These are phyloP conservation scores for Rattus norvegicus DNA, from an alignment of 2,113 vertebrate species.

Conservation along the genomic window DNA sequence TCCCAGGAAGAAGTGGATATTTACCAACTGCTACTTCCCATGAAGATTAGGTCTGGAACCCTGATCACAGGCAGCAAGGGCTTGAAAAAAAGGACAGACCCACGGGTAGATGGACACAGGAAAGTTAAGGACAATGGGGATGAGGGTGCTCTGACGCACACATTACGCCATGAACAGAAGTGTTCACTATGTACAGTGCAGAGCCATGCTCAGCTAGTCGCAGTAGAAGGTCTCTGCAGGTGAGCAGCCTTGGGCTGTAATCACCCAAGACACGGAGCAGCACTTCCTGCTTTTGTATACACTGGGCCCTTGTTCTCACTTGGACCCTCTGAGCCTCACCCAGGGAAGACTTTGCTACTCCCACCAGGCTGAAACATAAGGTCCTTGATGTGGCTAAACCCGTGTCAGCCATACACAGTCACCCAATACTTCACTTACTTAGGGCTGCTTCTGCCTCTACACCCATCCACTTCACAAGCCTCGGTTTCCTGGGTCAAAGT, in stretches of 20 bases:
- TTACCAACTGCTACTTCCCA: background rate
- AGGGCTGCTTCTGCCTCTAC: background rate
- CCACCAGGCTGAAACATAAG: background rate
- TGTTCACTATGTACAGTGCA: background rate
- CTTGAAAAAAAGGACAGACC: background rate
- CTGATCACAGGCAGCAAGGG: background rate
- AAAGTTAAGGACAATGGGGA: background rate
- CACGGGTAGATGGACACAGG: background rate
- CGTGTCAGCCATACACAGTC: background rate
- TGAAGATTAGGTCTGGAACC: background rate
- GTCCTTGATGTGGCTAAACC: background rate
- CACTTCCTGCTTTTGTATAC: background rate
- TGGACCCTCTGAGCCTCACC: background rate
- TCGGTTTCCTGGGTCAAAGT: background rate
- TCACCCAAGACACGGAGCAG: background rate
- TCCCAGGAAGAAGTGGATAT: background rate
- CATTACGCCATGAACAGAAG: background rate
- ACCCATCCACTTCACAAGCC: background rate
- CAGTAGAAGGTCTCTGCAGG: background rate
- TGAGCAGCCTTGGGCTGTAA: background rate
- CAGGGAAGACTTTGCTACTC: background rate
- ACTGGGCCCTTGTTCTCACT: background rate
- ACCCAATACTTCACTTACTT: background rate
- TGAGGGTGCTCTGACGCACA: background rate
- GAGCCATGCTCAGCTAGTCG: background rate